Conservation (phyloP, 35 echinoderm and acorn worm species). For the Anneissia japonica region DNA sequence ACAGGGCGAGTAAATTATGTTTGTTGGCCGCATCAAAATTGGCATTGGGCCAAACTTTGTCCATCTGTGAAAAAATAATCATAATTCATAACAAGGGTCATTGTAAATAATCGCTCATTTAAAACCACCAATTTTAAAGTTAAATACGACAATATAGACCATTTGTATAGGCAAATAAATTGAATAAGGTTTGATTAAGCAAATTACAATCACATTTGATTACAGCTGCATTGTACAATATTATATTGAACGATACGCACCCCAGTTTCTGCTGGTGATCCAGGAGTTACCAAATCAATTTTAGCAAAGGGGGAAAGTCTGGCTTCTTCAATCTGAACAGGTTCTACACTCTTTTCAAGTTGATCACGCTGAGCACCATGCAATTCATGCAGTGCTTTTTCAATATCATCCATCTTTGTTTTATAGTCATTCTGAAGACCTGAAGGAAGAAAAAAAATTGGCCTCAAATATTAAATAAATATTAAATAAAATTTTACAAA, state of each 20-base stretch:
- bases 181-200: too few relatives aligned
- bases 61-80: too few relatives aligned
- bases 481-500: too few relatives aligned
- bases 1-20: too few relatives aligned
- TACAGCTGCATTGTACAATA: not conserved
- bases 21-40: too few relatives aligned
- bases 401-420: conserved; percentile 58
- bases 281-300: conserved; percentile 46
- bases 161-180: too few relatives aligned
- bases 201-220: not conserved
- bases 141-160: too few relatives aligned
- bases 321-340: conserved; percentile 15
- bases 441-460: conserved; percentile 16
- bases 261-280: conserved; percentile 60
- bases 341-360: not conserved
- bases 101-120: too few relatives aligned
- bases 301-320: conserved; percentile 53
- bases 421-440: conserved; percentile 87
- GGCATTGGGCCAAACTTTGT: too few relatives aligned
- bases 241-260: not conserved
- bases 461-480: too few relatives aligned
- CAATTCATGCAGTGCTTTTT: conserved; percentile 53
- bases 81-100: too few relatives aligned
- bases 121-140: too few relatives aligned
- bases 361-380: conserved; percentile 45